Evolutionary conservation across 2,113 vertebrate genomes (phyloP), one percentile per base, ranked within the genome.

Genomic region (Centrocercus urophasianus): DNA sequence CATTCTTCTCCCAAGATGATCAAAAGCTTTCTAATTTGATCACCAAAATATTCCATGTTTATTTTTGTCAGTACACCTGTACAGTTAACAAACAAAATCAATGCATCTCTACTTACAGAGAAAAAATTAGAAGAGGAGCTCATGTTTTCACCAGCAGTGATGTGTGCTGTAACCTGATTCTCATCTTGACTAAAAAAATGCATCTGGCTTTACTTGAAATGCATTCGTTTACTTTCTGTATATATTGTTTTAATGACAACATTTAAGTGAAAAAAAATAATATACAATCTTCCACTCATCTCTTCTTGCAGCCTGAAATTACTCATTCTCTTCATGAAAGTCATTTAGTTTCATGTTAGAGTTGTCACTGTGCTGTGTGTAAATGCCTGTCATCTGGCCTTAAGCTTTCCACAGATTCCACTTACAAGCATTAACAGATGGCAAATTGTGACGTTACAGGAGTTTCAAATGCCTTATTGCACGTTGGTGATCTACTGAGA

Each of bases 381-480:
- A 70, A 71, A 47, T 2, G 4, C 0, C 0, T 50, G 28, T 64
- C 16, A 42, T 6, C 47, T 85, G 57, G 6, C n/a, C n/a, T 77
- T 78, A 50, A 64, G 30, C 32, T 93, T 88, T 83, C 34, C 30
- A 59, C 10, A n/a, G 32, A 42, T 74, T 54, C 36, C 16, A 19
- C 52, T 56, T 50, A 6, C 15, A 45, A 2, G 38, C 24, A 34
- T 17, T 60, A 52, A 32, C 14, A 72, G 20, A 24, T 48, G 69
- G 42, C 57, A 67, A 65, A 38, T 60, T 69, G 47, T 48, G 47
- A 22, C 21, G 24, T 48, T 48, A 16, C 47, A 48, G 47, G 47
- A 24, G 47, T 22, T 48, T 48, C 47, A 59, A 5, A 24, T 36
- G 70, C 22, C 1, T 63, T 28, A 47, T 17, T 83, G 36, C 24